These are phyloP conservation scores for Tinamus guttatus DNA, from an alignment of 2,113 vertebrate species.

Conservation along the genomic window DNA sequence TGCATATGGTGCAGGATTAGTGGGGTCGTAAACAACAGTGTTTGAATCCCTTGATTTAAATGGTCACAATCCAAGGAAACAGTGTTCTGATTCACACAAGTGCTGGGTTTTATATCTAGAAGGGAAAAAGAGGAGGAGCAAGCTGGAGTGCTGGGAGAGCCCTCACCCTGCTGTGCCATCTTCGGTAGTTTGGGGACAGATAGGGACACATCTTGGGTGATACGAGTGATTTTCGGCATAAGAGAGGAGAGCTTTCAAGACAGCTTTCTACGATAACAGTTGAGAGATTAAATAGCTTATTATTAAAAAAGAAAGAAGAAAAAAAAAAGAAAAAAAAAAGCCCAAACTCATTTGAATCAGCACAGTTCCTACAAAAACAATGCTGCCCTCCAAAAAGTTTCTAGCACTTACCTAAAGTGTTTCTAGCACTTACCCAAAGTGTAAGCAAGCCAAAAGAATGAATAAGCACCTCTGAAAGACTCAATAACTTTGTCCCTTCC, in stretches of 20 bases:
- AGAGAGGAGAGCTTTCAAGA: not conserved
- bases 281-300: not conserved
- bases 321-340: not conserved
- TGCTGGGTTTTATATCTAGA: not conserved
- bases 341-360: not conserved
- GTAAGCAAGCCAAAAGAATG: not conserved
- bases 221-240: not conserved
- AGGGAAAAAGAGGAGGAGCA: not conserved
- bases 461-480: constrained; percentile 34
- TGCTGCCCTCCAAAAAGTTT: not conserved
- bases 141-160: too few relatives aligned
- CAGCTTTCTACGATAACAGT: not conserved
- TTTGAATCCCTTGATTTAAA: not conserved
- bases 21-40: not conserved
- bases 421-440: not conserved
- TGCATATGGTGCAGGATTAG: not conserved
- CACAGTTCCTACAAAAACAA: not conserved
- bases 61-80: not conserved
- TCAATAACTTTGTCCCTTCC: not conserved
- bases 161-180: too few relatives aligned
- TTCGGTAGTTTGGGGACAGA: not conserved
- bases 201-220: not conserved
- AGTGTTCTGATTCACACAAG: not conserved
- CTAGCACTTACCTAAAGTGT: not conserved
- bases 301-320: not conserved